Evolutionary conservation across 2,113 vertebrate species (phyloP).

Genomic region (Mixornis gularis): DNA sequence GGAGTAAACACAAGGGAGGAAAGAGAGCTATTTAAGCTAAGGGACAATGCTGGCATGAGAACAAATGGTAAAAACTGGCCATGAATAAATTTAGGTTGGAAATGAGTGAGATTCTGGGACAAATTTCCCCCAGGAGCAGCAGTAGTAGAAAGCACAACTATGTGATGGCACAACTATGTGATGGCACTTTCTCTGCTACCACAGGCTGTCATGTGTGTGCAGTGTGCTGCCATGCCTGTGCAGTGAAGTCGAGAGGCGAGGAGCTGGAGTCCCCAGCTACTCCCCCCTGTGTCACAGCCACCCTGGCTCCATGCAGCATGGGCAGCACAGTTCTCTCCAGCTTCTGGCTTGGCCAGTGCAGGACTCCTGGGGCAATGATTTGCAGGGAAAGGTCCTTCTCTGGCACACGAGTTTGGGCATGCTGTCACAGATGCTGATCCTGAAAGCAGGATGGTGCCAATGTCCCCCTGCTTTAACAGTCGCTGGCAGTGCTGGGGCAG

Average conservation of each 20-base stretch:
- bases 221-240: background rate
- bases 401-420: background rate
- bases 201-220: background rate
- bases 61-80: conserved; percentile 47
- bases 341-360: background rate
- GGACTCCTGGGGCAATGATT: background rate
- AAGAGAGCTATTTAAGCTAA: conserved; percentile 53
- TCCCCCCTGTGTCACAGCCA: background rate
- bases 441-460: background rate
- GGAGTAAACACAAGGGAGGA: conserved; percentile 54
- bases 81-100: conserved; percentile 47
- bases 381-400: background rate
- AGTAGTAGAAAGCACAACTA: background rate
- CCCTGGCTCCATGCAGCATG: background rate
- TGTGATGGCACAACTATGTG: background rate
- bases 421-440: background rate
- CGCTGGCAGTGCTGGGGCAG: background rate
- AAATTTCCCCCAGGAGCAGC: background rate
- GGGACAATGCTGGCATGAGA: conserved; percentile 54
- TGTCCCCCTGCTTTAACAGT: background rate
- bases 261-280: background rate
- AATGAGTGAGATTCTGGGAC: conserved; percentile 5
- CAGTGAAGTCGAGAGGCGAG: fast-evolving
- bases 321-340: background rate
- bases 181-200: background rate